These are phyloP conservation scores for Patiria miniata DNA, from an alignment of 35 echinoderm and acorn worm genomes.

Conservation along the genomic window DNA sequence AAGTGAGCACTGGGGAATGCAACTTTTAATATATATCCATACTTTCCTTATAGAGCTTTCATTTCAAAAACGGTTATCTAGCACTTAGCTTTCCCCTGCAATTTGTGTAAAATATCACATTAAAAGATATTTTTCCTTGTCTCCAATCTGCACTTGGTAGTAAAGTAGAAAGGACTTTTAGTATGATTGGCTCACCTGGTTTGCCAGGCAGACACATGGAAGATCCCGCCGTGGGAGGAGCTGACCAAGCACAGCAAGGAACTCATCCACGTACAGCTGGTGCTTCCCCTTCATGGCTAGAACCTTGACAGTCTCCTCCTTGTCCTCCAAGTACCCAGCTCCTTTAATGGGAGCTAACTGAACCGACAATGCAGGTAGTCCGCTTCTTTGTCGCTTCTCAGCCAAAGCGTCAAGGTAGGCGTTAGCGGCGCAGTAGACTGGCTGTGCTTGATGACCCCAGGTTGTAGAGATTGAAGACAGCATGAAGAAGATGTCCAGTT, in stretches of 20 bases:
- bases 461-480: conserved; percentile 51
- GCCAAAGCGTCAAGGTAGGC: conserved; percentile 52
- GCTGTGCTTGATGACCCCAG: conserved; percentile 64
- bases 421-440: conserved; percentile 43
- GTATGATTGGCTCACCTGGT: conserved; percentile 10
- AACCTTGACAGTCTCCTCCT: conserved; percentile 3
- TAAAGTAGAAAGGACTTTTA: no score
- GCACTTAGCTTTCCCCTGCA: no score
- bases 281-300: conserved; percentile 39
- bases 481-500: conserved; percentile 76
- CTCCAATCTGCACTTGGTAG: no score
- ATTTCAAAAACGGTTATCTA: no score
- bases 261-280: conserved; percentile 79
- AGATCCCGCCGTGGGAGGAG: conserved; percentile 53
- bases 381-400: conserved; percentile 38
- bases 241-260: conserved; percentile 62
- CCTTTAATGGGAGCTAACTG: conserved; percentile 69
- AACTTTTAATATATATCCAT: no score
- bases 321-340: conserved; percentile 55
- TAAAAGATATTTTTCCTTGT: no score
- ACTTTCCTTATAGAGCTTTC: no score
- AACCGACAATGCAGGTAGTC: conserved; percentile 63
- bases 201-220: conserved; percentile 68
- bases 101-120: no score
- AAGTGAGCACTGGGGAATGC: no score